These are phyloP conservation scores for Hypotaenidia okinawae DNA, from an alignment of 2,797 vertebrate species.

Conservation along the genomic window DNA sequence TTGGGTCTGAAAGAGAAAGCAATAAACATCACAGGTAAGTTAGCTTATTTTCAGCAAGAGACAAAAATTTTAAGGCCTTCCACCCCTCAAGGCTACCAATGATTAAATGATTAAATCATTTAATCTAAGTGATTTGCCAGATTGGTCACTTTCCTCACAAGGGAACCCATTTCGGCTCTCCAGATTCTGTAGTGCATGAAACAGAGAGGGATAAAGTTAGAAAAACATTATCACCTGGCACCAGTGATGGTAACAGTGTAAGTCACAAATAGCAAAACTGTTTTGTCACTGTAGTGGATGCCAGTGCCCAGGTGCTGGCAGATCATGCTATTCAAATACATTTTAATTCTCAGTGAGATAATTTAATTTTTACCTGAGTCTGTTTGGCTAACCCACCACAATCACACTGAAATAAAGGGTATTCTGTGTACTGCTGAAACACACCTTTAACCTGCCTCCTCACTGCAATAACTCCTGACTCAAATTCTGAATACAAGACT, in stretches of 20 bases:
- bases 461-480: background rate
- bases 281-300: accelerated
- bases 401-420: background rate
- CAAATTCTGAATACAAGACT: background rate
- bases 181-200: background rate
- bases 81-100: background rate
- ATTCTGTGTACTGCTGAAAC: background rate
- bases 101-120: too few species aligned
- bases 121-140: background rate
- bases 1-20: constrained; percentile 80
- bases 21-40: background rate
- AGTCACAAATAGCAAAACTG: background rate
- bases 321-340: background rate
- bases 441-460: background rate
- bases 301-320: accelerated
- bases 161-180: background rate
- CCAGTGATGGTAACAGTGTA: background rate
- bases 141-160: background rate
- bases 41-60: background rate
- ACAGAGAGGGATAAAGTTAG: background rate
- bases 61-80: background rate
- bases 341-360: background rate
- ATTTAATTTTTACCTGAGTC: background rate
- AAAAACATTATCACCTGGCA: background rate
- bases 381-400: background rate